A percentile compares a stretch with the other conserved stretches of the same genome.
These are phyloP conservation scores for Todiramphus saurophagus DNA, from an alignment of 2,113 vertebrate genomes.

Conservation along the genomic window DNA sequence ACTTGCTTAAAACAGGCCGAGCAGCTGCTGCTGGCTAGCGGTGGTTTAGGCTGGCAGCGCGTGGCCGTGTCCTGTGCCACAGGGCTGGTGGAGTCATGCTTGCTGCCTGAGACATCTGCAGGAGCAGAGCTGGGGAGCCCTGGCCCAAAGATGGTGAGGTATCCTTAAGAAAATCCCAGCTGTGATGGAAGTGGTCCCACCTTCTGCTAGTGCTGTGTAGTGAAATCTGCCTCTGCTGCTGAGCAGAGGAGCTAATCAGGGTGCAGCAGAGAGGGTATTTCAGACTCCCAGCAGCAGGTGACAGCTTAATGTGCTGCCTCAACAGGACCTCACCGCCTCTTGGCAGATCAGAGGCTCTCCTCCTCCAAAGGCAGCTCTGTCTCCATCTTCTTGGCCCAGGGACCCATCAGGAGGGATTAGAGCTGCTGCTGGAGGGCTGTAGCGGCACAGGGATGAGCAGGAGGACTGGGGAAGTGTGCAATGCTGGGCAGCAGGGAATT, in stretches of 20 bases:
- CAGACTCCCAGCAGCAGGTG: not conserved
- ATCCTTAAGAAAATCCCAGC: not conserved
- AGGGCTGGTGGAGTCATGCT: not conserved
- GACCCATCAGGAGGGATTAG: constrained; percentile 46
- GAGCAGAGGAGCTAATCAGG: not conserved
- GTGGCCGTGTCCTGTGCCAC: fast-evolving
- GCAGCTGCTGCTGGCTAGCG: constrained; percentile 50
- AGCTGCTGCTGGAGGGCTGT: constrained; percentile 30
- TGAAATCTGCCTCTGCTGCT: not conserved
- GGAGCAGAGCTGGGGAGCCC: not conserved
- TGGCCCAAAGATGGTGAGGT: not conserved
- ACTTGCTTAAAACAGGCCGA: not conserved
- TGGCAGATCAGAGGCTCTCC: constrained; percentile 24
- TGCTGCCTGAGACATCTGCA: not conserved
- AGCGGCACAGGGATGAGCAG: not conserved
- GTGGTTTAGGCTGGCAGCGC: not conserved
- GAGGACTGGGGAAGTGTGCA: not conserved
- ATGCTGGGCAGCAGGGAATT: not conserved
- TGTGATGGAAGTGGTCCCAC: not conserved
- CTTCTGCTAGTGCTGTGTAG: fast-evolving
- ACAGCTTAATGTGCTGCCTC: not conserved
- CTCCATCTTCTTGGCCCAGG: constrained; percentile 48
- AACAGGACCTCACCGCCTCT: constrained; percentile 5
- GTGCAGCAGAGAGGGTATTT: constrained; percentile 2
- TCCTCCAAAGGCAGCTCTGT: constrained; percentile 42